Evolutionary conservation across 1,140 invertebrate genomes (phyloP), one percentile per base, ranked within the genome.

Genomic region (Neocloeon triangulifer): DNA sequence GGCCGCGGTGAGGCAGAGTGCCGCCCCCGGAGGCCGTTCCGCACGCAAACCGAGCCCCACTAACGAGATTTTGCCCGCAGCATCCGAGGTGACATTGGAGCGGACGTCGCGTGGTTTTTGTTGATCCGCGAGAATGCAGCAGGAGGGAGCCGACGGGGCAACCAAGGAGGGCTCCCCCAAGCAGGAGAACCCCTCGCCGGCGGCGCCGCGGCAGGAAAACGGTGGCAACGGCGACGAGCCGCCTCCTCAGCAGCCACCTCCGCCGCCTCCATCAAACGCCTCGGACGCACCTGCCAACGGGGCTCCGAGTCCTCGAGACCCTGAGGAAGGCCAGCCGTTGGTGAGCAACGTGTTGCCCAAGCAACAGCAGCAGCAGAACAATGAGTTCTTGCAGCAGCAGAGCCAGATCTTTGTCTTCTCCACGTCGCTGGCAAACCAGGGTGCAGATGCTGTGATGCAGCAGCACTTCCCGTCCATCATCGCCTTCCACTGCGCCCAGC

Each of bases 371-470:
- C 74, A 71, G 64, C 76, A 69, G 45, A 67, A 72, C 38, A n/a
- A n/a, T n/a, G 69, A 80, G 47, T 80, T 79, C 43, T 78, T 81
- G 77, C 86, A 92, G 57, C 88, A 94, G 50, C 86, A 92, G 54
- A 94, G 80, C 60, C 88, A 95, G 55, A 88, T 96, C 46, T 96
- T 92, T 67, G 89, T 96, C 32, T 97, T 97, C 60, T 86, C 82
- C 8, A 95, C 91, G 1, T 58, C 69, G 39, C 52, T 94, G 48
- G 91, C 89, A 0, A 97, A 97, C 55, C 78, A 88, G 47, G 86
- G 84, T 9, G 86, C 89, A 2, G 88, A 95, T 43, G 68, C 80
- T 5, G 86, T 95, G 12, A 53, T 86, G 35, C 70, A 74, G 40
- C 81, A 86, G 10, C 75, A 88, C 39, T 89, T 72, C 52, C 69